Percentiles rank a stretch among this genome's conserved stretches.
These are phyloP conservation scores for Acipenser transmontanus DNA, from an alignment of 2,797 vertebrate species.

Conservation along the genomic window DNA sequence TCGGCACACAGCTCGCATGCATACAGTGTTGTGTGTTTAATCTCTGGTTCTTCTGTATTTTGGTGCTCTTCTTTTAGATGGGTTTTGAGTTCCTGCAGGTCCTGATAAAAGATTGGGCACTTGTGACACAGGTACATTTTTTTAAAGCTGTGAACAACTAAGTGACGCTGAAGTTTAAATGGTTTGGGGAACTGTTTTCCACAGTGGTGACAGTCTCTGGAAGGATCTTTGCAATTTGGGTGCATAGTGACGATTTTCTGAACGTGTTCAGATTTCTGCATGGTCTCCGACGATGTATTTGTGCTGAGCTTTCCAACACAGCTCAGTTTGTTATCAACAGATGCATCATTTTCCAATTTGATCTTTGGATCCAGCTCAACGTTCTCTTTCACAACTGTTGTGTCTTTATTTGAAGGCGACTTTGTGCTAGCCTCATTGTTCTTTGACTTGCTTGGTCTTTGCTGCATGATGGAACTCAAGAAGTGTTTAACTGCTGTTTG, in stretches of 20 bases:
- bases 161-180: conserved; percentile 94
- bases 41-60: conserved; percentile 72
- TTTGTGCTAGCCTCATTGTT: conserved; percentile 47
- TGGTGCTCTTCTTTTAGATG: conserved; percentile 78
- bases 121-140: conserved; percentile 90
- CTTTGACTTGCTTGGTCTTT: conserved; percentile 58
- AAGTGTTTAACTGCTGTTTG: conserved; percentile 75
- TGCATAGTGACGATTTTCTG: conserved; percentile 74
- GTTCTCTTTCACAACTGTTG: conserved; percentile 38
- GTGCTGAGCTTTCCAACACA: conserved; percentile 46
- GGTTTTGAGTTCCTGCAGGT: conserved; percentile 77
- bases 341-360: conserved; percentile 46
- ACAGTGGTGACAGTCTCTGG: conserved; percentile 95
- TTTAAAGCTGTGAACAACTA: conserved; percentile 92
- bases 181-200: conserved; percentile 97
- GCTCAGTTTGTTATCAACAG: conserved; percentile 46
- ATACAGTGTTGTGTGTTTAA: conserved; percentile 87
- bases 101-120: conserved; percentile 85
- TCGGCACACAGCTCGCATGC: conserved; percentile 93
- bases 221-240: conserved; percentile 91
- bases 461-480: conserved; percentile 77
- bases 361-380: conserved; percentile 41
- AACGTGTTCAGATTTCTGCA: conserved; percentile 55
- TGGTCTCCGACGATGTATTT: conserved; percentile 57
- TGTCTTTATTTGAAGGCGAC: conserved; percentile 40